These are phyloP conservation scores for Artemia franciscana DNA, from an alignment of 1,140 invertebrate species.

Conservation along the genomic window DNA sequence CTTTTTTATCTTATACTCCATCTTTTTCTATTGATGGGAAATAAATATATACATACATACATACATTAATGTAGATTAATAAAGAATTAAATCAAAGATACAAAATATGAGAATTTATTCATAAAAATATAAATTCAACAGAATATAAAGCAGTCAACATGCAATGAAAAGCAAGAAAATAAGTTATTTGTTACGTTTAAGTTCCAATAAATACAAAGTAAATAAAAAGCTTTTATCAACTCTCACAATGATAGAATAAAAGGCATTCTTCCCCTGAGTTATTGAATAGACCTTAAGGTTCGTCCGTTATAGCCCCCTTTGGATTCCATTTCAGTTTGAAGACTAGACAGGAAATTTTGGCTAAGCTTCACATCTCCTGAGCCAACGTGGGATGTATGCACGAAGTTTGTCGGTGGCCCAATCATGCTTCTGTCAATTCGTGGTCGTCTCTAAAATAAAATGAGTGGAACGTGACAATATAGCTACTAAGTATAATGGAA, in stretches of 20 bases:
- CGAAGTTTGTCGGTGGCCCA: slow-evolving; percentile 68
- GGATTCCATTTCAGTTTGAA: slow-evolving; percentile 65
- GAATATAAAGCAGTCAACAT: slow-evolving; percentile 15
- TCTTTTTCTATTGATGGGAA: no score
- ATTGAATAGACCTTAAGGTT: neutral
- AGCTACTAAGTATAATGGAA: no score
- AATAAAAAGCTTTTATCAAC: neutral
- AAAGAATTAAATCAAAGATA: no score
- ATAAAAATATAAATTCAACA: no score
- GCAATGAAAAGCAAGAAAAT: slow-evolving; percentile 14
- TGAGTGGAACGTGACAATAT: no score
- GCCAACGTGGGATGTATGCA: slow-evolving; percentile 73
- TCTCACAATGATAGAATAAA: neutral
- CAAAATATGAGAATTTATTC: no score
- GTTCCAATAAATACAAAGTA: slow-evolving; percentile 3
- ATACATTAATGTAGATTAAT: no score
- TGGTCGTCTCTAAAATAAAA: slow-evolving; percentile 25
- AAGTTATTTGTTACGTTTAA: slow-evolving; percentile 5
- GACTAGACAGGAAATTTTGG: slow-evolving; percentile 40
- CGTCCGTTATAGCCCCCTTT: slow-evolving; percentile 42
- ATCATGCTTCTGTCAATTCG: slow-evolving; percentile 82
- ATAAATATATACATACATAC: no score
- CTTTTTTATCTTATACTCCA: no score
- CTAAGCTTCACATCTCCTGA: slow-evolving; percentile 57
- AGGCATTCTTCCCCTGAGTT: neutral